A percentile compares a stretch with the other conserved stretches of the same genome.
Conservation (phyloP, 2,113 vertebrate species). For the Zapus hudsonius region DNA sequence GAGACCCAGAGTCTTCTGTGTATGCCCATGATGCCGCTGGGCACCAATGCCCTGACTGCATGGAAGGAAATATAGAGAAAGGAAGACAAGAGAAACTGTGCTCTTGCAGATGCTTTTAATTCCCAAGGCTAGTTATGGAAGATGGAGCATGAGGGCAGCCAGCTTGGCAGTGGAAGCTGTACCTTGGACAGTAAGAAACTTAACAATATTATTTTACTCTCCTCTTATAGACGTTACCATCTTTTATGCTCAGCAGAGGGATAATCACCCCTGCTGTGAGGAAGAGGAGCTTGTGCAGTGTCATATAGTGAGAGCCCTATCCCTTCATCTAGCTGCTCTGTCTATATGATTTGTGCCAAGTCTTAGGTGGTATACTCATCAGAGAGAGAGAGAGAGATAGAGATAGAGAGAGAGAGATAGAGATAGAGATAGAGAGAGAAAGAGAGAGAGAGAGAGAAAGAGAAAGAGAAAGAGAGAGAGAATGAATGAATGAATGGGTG, state of each 20-base stretch:
- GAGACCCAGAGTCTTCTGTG: neutral
- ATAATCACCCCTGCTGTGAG: neutral
- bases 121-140: neutral
- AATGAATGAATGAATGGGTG: too few relatives aligned
- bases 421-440: too few relatives aligned
- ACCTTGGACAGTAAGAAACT: neutral
- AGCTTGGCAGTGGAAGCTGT: neutral
- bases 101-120: neutral
- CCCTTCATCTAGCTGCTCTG: neutral
- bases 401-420: too few relatives aligned
- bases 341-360: neutral
- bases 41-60: neutral
- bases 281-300: neutral
- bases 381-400: neutral
- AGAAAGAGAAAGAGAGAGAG: too few relatives aligned
- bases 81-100: neutral
- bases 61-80: neutral
- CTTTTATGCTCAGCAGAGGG: neutral
- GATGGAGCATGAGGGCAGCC: neutral
- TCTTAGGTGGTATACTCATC: neutral
- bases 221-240: neutral
- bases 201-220: neutral
- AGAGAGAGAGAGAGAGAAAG: too few relatives aligned
- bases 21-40: too few relatives aligned
- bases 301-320: too few relatives aligned